Evolutionary conservation across 2,888 invertebrate genomes (phyloP), one percentile per base, ranked within the genome.

Genomic region (Tholera decimalis): DNA sequence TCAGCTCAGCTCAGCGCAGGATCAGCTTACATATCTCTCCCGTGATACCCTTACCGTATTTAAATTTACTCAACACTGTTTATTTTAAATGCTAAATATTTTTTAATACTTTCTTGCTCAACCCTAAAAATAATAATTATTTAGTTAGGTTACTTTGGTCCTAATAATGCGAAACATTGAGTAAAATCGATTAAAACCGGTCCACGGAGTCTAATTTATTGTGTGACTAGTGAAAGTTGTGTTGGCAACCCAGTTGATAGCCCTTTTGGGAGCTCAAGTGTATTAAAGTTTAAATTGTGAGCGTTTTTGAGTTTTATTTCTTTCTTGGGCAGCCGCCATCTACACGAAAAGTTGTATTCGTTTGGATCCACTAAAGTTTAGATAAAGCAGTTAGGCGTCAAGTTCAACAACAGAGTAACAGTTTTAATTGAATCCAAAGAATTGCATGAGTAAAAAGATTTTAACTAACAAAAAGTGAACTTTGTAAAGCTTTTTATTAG

Each of bases 101-200:
- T n/a, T n/a, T n/a, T n/a, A n/a, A n/a, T n/a, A n/a, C n/a, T n/a
- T n/a, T n/a, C n/a, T n/a, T n/a, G n/a, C n/a, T n/a, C n/a, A n/a
- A n/a, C n/a, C n/a, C n/a, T n/a, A n/a, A n/a, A n/a, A n/a, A n/a
- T n/a, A n/a, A n/a, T n/a, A n/a, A n/a, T n/a, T n/a, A n/a, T n/a
- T n/a, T n/a, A n/a, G n/a, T n/a, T n/a, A n/a, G n/a, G n/a, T n/a
- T n/a, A n/a, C n/a, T n/a, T n/a, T n/a, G n/a, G n/a, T n/a, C n/a
- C n/a, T n/a, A n/a, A n/a, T n/a, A n/a, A n/a, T n/a, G n/a, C n/a
- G n/a, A n/a, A n/a, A 79, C 70, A 71, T 82, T 54, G 58, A 79
- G 67, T 55, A 60, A 79, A 82, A 79, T 85, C 82, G 80, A 84
- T 85, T 85, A 80, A 80, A 72, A 66, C 61, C 54, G 57, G 65